Evolutionary conservation across 2,888 invertebrate genomes (phyloP).

Genomic region (Campoplex capitator): DNA sequence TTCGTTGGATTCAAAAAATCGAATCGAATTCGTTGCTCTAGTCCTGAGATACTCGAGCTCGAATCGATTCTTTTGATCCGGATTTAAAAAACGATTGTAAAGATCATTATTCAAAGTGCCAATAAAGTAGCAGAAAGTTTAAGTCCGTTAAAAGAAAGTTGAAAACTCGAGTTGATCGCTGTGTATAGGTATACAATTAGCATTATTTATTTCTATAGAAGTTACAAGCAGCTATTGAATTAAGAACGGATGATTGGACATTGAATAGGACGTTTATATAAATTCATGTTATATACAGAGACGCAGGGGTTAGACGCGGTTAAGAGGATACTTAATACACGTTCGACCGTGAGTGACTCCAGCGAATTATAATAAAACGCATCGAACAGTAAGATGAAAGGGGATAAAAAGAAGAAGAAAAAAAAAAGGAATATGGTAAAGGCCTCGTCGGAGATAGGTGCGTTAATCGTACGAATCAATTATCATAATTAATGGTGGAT

Average conservation of each 20-base stretch:
- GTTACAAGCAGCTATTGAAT: not conserved
- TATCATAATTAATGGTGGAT: constrained; percentile 79
- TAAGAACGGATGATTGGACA: constrained; percentile 20
- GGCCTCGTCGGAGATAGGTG: constrained; percentile 62
- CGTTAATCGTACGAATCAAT: constrained; percentile 76
- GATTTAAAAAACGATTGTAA: not conserved
- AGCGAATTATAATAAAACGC: constrained; percentile 58
- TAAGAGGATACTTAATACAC: constrained; percentile 43
- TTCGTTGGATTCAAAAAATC: not conserved
- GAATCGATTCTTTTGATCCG: not conserved
- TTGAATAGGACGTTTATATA: constrained; percentile 17
- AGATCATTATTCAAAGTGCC: not conserved
- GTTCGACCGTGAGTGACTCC: constrained; percentile 57
- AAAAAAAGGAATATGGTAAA: constrained; percentile 43
- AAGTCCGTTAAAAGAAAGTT: not conserved
- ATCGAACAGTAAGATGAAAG: constrained; percentile 25
- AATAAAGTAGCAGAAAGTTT: not conserved
- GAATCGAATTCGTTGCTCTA: not conserved
- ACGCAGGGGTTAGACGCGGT: constrained; percentile 23
- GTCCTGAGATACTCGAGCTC: not conserved
- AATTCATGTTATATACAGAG: not conserved
- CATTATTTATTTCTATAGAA: constrained; percentile 8
- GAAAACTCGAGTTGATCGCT: not conserved
- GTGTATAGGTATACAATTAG: not conserved
- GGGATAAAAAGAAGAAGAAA: constrained; percentile 2